These are phyloP conservation scores for Callipepla californica DNA, from an alignment of 2,113 vertebrate genomes.

Conservation along the genomic window DNA sequence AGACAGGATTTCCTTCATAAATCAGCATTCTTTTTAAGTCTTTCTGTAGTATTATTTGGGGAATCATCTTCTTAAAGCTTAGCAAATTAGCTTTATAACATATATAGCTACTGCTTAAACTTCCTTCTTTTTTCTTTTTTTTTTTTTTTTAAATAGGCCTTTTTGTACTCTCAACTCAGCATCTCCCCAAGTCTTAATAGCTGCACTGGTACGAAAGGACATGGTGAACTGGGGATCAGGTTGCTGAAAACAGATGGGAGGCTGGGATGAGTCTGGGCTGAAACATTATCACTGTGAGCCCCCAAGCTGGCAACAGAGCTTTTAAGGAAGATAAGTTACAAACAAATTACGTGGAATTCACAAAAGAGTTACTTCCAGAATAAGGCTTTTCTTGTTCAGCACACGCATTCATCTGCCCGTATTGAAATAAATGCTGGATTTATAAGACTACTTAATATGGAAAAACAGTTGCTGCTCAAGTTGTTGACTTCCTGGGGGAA, in stretches of 20 bases:
- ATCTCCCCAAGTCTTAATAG: neutral
- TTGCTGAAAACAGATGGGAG: neutral
- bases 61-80: neutral
- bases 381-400: neutral
- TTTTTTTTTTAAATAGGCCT: neutral
- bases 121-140: neutral
- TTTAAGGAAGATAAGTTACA: neutral
- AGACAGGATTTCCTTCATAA: constrained; percentile 25
- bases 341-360: neutral
- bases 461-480: neutral
- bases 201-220: neutral
- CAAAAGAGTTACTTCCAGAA: neutral
- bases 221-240: neutral
- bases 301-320: neutral
- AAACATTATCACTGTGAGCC: neutral
- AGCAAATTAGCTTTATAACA: neutral
- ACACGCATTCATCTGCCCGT: neutral
- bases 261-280: neutral
- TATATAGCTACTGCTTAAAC: neutral
- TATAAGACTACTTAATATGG: neutral
- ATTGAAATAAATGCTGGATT: neutral
- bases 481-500: neutral
- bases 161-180: neutral
- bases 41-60: neutral
- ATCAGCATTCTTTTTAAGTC: neutral